Evolutionary conservation across 2,797 vertebrate genomes (phyloP).

Genomic region (Phataginus tricuspis): DNA sequence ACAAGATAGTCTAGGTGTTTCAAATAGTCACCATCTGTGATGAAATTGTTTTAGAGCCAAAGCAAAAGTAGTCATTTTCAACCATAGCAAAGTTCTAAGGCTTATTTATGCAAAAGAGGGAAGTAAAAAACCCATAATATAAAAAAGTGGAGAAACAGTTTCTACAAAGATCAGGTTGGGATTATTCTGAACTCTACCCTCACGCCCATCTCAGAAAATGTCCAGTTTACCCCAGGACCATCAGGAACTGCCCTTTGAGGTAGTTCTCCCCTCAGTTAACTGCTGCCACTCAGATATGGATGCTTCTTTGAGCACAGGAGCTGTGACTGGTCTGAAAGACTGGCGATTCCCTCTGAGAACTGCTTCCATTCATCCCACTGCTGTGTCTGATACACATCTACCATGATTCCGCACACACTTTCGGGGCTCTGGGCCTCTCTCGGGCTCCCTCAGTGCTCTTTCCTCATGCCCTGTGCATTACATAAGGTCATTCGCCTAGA

Average conservation of each 20-base stretch:
- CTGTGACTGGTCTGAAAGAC: background rate
- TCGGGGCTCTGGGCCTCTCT: accelerated
- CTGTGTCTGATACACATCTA: background rate
- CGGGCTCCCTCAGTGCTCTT: background rate
- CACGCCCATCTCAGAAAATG: background rate
- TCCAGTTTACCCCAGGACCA: background rate
- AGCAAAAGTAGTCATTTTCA: background rate
- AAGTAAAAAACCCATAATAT: background rate
- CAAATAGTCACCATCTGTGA: background rate
- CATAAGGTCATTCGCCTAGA: background rate
- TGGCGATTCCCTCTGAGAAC: background rate
- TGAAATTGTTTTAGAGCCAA: background rate
- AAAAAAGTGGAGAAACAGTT: background rate
- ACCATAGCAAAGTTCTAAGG: background rate
- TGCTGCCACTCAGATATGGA: accelerated
- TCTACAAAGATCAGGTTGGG: background rate
- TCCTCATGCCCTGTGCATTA: background rate
- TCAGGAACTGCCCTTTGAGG: background rate
- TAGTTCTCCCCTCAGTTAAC: background rate
- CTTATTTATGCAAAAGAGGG: background rate
- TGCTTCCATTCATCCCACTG: background rate
- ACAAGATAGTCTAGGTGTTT: background rate
- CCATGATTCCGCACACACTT: background rate
- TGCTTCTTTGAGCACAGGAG: background rate
- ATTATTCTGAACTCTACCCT: background rate